Evolutionary conservation across 64 coral and sea anemone species (phyloP), one percentile per base, ranked within the genome.

Genomic region (Astreopora myriophthalma): DNA sequence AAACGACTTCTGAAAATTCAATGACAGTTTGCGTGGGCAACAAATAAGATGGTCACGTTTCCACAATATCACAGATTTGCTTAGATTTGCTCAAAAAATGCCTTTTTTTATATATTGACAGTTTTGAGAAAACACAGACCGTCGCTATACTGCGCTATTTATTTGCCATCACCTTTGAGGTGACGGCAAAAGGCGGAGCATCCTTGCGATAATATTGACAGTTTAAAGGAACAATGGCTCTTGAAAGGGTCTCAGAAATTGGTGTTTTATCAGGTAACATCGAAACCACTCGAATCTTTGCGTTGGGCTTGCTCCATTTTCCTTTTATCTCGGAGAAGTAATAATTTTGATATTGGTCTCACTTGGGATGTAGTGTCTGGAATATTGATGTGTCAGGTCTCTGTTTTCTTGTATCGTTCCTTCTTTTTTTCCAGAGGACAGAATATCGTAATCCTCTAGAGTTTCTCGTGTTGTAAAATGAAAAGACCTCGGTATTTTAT

Each of bases 191-290:
- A 38, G 79, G 79, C 79, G 79, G 79, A 22, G 0, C 48, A n/a
- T 6, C 13, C 17, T 2, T 30, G 77, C 31, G 79, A 63, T 65
- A 83, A 83, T 64, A 63, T 65, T 83, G 48, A 83, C 79, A 83
- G 79, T 61, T 83, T 22, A 35, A 1, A 80, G 76, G 11, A 83
- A 83, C 79, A 83, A 83, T 83, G 8, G 28, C 79, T 24, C 79
- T 83, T 65, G 79, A 83, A 83, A 83, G 58, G 34, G 58, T 60
- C 58, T 58, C 79, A 39, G 32, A 64, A 8, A 55, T 80, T 16
- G 63, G 1, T 37, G 32, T 73, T 37, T 37, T 73, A 20, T 73
- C 70, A 73, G 29, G 13, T 73, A 36, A 20, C 32, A 73, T 36
- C 33, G 5, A 73, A 14, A n/a, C 70, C 4, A 5, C 70, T 73